Evolutionary conservation across 2,113 vertebrate genomes (phyloP), one percentile per base, ranked within the genome.

Genomic region (Pimephales promelas): DNA sequence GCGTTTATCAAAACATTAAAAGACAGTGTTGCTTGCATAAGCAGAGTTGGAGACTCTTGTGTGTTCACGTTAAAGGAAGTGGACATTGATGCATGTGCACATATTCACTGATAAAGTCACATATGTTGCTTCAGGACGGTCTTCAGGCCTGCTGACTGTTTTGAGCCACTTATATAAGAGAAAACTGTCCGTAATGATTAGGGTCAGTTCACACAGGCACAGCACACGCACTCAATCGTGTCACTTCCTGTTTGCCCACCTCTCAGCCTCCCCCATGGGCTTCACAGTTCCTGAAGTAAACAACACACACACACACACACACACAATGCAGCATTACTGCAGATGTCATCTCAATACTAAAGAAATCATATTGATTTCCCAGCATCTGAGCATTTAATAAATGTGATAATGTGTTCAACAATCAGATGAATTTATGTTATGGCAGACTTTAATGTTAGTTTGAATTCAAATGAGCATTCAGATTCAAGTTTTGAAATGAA

Each of bases 181-280:
- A 40, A 84, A 81, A 84, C 71, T 86, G 87, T 86, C 84, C 24
- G 73, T 76, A 85, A 71, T 76, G 45, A 86, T 85, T 86, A 83
- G 77, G 79, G 85, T 76, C 57, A 79, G 54, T 61, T 9, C 49
- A 70, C 83, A 79, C 16, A 71, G 49, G 45, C 77, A 56, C 45
- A 81, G 34, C 31, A 64, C 66, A 87, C 31, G 49, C 40, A 84
- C 28, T 74, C 74, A 56, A 61, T 10, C 34, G 52, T 84, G 71
- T 76, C 64, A 81, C 71, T 68, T 85, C 59, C 80, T 85, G 75
- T 85, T 66, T 85, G 81, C 81, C 68, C 81, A 84, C 56, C 75
- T 62, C 64, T 86, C 73, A 57, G 36, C 13, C 20, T 76, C 64
- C 54, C 66, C 26, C 28, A 22, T 18, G 40, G 49, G 82, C 82